Base-by-base conservation (phyloP, 2,888 invertebrate species). In the Patella pellucida region DNA sequence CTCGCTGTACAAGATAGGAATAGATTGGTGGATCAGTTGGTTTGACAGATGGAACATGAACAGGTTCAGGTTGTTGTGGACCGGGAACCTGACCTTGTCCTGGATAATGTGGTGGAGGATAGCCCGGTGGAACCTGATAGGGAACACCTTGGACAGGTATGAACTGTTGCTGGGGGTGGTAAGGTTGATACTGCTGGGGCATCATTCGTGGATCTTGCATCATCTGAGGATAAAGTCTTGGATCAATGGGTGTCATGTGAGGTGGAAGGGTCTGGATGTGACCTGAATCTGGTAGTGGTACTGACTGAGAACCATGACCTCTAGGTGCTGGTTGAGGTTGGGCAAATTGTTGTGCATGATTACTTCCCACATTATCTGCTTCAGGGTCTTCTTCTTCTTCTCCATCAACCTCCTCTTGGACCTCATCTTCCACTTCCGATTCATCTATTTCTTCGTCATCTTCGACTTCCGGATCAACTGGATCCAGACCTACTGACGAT, bases 1-100 rank as follows among this genome's bases (percentile, higher is more conserved):
- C 88, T 31, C 88, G 76, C 69, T 83, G 86, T 15, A 88, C 88
- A 23, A 88, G 81, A 71, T 88, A 85, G 0, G 87, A 86, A 79
- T 85, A 88, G 9, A 85, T 80, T 14, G 86, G 87, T 23, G 84
- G 84, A 0, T 84, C 85, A 41, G 81, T 83, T 52, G 84, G 83
- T 19, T 82, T 80, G 27, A 82, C 77, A 67, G 80, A 79, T 73
- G 75, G 74, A 27, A 77, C 79, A 14, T 76, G 19, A 41, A 72
- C 70, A 19, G 74, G 77, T 68, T 76, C 68, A 15, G 75, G 69
- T 50, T 76, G 75, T 3, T 69, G 69, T 67, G 51, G 14, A 62
- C 71, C n/a, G 68, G 76, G 75, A 15, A 54, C 23, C 52, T 76
- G 73, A 68, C 72, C 73, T 56, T 76, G 78, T 51, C 27, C 52